Evolutionary conservation across 2,888 invertebrate species (phyloP).

Genomic region (Nysson spinosus): DNA sequence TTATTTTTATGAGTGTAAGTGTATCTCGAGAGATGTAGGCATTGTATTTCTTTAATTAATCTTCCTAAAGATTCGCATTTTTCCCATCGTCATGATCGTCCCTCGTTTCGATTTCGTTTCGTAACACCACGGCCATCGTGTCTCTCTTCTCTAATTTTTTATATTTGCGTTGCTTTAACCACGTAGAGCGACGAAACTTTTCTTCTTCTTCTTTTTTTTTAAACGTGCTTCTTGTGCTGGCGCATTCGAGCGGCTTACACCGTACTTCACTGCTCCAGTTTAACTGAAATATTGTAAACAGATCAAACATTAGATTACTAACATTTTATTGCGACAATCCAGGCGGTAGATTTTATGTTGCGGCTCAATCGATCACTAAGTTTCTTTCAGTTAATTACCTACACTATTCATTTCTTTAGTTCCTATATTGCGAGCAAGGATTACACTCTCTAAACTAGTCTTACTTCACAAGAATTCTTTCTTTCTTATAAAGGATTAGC

Average conservation of each 20-base stretch:
- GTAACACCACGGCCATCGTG: constrained; percentile 54
- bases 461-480: too few species aligned
- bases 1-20: not conserved
- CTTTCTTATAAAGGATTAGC: too few species aligned
- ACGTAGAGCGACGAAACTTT: constrained; percentile 75
- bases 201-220: too few species aligned
- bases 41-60: too few species aligned
- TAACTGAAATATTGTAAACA: constrained; percentile 71
- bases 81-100: constrained; percentile 52
- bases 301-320: constrained; percentile 46
- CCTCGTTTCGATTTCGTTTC: constrained; percentile 59
- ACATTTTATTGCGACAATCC: constrained; percentile 6
- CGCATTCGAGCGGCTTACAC: constrained; percentile 62
- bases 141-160: constrained; percentile 57
- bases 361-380: too few species aligned
- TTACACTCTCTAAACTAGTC: too few species aligned
- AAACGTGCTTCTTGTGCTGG: constrained; percentile 58
- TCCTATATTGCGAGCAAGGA: too few species aligned
- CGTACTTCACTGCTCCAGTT: constrained; percentile 72
- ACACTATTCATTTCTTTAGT: too few species aligned
- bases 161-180: constrained; percentile 74
- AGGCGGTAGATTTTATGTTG: not conserved
- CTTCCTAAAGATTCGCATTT: constrained; percentile 50
- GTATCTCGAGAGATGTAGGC: constrained; percentile 47
- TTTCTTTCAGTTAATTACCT: too few species aligned